Evolutionary conservation across 1,140 invertebrate genomes (phyloP), one percentile per base, ranked within the genome.

Genomic region (Drosophila rufa): DNA sequence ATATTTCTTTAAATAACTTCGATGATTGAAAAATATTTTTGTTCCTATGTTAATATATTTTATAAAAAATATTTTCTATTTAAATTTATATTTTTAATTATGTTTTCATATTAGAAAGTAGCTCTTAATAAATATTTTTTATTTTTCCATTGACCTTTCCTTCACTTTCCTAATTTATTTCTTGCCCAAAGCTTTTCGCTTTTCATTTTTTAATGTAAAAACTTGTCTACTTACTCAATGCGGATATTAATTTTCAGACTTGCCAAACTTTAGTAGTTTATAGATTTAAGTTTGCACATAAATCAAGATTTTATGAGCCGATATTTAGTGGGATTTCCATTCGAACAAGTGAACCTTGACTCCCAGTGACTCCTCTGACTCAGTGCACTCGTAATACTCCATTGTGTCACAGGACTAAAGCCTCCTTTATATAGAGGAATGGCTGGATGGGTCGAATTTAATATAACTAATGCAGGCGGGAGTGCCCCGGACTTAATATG

Each of bases 401-500:
- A 11, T 19, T 7, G 17, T 6, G 3, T 4, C 19, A 0, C 5
- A 19, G 2, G 22, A 15, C 17, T 3, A 22, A 38, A 43, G 46
- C 1, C 38, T 73, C 14, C 67, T 73, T 60, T 73, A 73, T 73
- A 22, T 22, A 22, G 19, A 73, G 38, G 30, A 8, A 15, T 3
- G 6, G 4, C 27, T 12, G 69, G n/a, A 36, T 27, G 30, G 30
- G 17, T 43, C 19, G 33, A 43, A 75, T 83, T 83, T 86, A 86
- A 86, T 86, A 86, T 74, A 77, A 51, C 65, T 86, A 86, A 86
- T 89, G 83, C 84, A 87, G 36, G 40, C 40, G 42, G 33, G 47
- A 80, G 59, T 86, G 56, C 51, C 84, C 60, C 50, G 69, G 71
- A 71, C 60, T 17, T 86, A 79, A 87, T 84, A 68, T 48, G 47